Conservation (phyloP, 2,113 vertebrate genomes). For the Indri indri region DNA sequence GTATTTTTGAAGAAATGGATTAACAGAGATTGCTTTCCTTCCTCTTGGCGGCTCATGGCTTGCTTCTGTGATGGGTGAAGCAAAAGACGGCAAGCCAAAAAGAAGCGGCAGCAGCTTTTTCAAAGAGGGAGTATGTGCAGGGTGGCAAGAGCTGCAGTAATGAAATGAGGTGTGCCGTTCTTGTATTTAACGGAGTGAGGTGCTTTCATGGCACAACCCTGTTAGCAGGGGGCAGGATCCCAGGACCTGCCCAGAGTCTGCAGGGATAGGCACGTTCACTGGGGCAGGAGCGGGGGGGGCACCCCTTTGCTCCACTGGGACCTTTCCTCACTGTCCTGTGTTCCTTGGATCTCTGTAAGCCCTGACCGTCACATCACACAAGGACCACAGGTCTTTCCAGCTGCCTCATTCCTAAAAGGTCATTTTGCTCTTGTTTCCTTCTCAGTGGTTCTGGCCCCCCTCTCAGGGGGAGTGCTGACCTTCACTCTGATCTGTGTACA, state of each 20-base stretch:
- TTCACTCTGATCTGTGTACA: slow-evolving; percentile 62
- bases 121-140: not conserved
- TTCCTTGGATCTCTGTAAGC: not conserved
- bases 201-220: not conserved
- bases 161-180: not conserved
- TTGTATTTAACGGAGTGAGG: not conserved
- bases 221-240: not conserved
- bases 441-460: slow-evolving; percentile 34
- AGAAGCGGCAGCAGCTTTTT: not conserved
- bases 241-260: not conserved
- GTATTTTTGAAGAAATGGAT: slow-evolving; percentile 7
- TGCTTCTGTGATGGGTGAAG: slow-evolving; percentile 9
- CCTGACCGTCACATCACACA: not conserved
- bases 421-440: slow-evolving; percentile 46
- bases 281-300: too few species aligned
- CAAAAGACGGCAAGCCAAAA: not conserved
- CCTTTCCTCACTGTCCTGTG: not conserved
- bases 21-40: not conserved
- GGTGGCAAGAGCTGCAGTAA: not conserved
- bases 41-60: not conserved
- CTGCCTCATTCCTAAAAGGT: slow-evolving; percentile 13
- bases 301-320: not conserved
- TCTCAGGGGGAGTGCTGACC: slow-evolving; percentile 3
- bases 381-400: not conserved
- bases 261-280: not conserved